Percentiles rank a stretch among this genome's conserved stretches.
Conservation (phyloP, 2,888 invertebrate species). For the Mycalesis mineus region DNA sequence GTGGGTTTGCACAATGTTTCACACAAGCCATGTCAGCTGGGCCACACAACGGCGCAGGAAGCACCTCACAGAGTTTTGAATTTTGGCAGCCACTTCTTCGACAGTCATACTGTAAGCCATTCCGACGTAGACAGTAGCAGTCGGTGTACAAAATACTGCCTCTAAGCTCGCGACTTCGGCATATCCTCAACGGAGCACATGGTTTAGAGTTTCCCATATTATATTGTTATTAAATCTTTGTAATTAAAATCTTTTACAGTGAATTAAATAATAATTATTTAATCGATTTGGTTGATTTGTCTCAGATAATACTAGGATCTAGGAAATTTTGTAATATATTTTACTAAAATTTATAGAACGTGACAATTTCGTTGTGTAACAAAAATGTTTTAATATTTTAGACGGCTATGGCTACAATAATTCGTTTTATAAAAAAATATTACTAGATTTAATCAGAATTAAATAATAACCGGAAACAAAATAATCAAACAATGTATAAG, state of each 20-base stretch:
- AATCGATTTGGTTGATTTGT: not conserved
- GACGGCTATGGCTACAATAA: not conserved
- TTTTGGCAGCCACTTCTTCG: slow-evolving; percentile 70
- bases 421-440: not conserved
- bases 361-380: not conserved
- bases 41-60: slow-evolving; percentile 56
- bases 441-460: no score
- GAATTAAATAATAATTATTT: not conserved
- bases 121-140: slow-evolving; percentile 75
- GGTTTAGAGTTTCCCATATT: slow-evolving; percentile 20
- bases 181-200: slow-evolving; percentile 28
- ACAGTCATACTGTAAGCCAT: slow-evolving; percentile 78
- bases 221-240: not conserved
- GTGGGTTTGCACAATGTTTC: slow-evolving; percentile 54
- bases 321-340: not conserved
- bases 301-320: not conserved
- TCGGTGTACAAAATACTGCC: slow-evolving; percentile 72
- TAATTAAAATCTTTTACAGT: no score
- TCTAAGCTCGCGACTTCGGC: slow-evolving; percentile 70
- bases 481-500: no score
- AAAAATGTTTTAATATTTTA: not conserved
- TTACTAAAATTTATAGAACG: no score
- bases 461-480: no score
- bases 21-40: slow-evolving; percentile 57
- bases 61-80: slow-evolving; percentile 48